Evolutionary conservation across 2,113 vertebrate species (phyloP), one percentile per base, ranked within the genome.

Genomic region (Thunnus thynnus): DNA sequence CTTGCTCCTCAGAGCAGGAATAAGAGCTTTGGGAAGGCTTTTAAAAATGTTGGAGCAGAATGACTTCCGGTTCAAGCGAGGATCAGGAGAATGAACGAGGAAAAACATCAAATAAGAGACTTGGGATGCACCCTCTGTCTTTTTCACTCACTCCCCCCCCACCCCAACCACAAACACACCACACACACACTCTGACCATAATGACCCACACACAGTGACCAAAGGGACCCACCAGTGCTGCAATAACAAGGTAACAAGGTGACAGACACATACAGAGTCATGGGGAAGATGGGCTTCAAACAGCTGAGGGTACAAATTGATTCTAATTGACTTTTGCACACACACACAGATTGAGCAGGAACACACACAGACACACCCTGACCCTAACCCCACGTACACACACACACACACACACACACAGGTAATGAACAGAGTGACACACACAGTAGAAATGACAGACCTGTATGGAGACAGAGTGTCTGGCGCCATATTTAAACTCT

Each of bases 221-320:
- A 94, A 92, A 93, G 90, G 82, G 72, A 84, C 25, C 91, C 64
- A 89, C 64, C 90, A 65, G 41, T 64, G 10, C 73, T 89, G 80
- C 78, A 92, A 90, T 57, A 91, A 93, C 86, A 92, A 83, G 66
- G 74, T 84, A 74, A 82, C 73, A 74, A 80, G 58, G 70, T 76
- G 72, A 48, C 76, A 81, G 27, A 84, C 71, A 74, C 62, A 82
- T 54, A 54, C 22, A 62, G 46, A 78, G 63, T 55, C 71, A 20
- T 20, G 63, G 48, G 55, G 79, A 84, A 44, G 56, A 86, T 36
- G 79, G 75, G 54, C 13, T 22, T 68, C 63, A 61, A 89, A 93
- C 94, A 95, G 95, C 94, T 95, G 95, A 95, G 80, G 64, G 86
- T 73, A 86, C 94, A 94, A 94, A 94, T 91, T 93, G 91, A 94